phyloP scores from a whole-genome alignment of 2,113 vertebrate species.

The Gallinago paraguaiae region DNA sequence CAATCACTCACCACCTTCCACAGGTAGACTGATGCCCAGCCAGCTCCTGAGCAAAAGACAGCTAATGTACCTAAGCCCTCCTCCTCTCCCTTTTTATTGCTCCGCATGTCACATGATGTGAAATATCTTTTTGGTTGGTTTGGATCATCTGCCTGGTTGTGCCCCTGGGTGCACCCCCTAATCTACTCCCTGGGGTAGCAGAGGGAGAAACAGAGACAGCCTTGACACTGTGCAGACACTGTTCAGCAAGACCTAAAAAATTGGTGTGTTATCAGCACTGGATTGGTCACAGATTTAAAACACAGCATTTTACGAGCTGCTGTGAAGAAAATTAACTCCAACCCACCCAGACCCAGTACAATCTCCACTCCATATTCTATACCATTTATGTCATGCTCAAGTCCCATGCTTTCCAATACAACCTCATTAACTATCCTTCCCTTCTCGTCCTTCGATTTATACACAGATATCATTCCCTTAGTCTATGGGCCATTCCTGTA shows the following conservation, averaged over 20 bases:
- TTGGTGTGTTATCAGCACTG: background rate
- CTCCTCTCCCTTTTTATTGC: background rate
- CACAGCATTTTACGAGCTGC: background rate
- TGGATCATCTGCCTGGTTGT: background rate
- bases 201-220: background rate
- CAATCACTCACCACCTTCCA: background rate
- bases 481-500: background rate
- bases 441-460: background rate
- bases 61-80: background rate
- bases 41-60: background rate
- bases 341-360: background rate
- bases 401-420: background rate
- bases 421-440: background rate
- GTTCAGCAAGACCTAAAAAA: background rate
- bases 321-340: background rate
- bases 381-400: background rate
- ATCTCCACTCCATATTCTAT: background rate
- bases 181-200: background rate
- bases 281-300: background rate
- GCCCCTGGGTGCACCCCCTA: fast-evolving
- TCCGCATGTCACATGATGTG: fast-evolving
- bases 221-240: background rate
- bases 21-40: background rate
- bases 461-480: background rate
- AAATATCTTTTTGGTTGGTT: background rate